Evolutionary conservation across 2,888 invertebrate genomes (phyloP), one percentile per base, ranked within the genome.

Genomic region (Rapana venosa): DNA sequence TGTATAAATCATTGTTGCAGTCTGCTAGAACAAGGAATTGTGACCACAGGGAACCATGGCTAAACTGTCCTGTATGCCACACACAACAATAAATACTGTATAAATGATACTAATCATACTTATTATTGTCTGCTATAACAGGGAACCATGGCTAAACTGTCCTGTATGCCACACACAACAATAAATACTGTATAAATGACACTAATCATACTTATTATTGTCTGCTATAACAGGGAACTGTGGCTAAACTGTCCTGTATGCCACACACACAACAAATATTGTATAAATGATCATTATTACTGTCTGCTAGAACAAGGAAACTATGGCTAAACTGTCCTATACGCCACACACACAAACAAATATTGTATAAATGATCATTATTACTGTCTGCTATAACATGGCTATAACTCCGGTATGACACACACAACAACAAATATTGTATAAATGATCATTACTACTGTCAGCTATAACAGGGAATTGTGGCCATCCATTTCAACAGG

Each of bases 301-400:
- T 90, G 88, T 74, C 89, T 91, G 81, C 89, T 85, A 32, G 88
- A 92, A 91, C 88, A 47, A 91, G 47, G 32, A 84, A 86, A 11
- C 86, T 87, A n/a, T 89, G 90, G 36, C 84, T 83, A 81, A 83
- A 89, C 35, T 87, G 88, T 2, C 88, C 90, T 90, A 81, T 26
- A 90, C 77, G 22, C 26, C 32, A 83, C 6, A 79, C 47, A 47
- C 47, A 77, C 8, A 8, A 22, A 77, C 77, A 77, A 70, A 70
- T 70, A 70, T 70, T 70, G 26, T 47, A 47, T 47, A 47, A 8
- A 47, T 47, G 47, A 47, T 47, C 2, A 47, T 47, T 47, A 47
- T 47, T 47, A 5, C 47, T 47, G 47, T 47, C 47, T 47, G 47
- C 47, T 47, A 47, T 47, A 47, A 47, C 47, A 66, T 66, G 66